A percentile compares a stretch with the other conserved stretches of the same genome.
phyloP scores from a whole-genome alignment of 1,140 invertebrate genomes.

The Chlorops oryzae region DNA sequence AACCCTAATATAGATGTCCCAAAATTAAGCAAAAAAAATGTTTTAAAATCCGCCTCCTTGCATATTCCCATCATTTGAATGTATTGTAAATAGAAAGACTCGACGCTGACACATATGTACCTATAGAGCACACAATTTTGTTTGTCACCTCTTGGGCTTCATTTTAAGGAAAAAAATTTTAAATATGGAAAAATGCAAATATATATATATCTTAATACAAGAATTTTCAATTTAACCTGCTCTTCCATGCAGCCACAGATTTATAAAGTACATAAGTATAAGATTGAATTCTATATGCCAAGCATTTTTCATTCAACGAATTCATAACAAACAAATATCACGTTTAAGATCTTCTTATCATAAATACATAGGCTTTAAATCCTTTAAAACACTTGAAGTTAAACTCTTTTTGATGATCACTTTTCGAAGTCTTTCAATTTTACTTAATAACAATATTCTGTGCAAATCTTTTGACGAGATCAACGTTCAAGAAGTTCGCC shows the following conservation, averaged over 20 bases:
- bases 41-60: too few relatives aligned
- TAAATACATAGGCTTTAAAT: slow-evolving; percentile 1
- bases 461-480: slow-evolving; percentile 41
- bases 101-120: too few relatives aligned
- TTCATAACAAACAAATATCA: slow-evolving; percentile 8
- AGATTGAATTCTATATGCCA: background rate
- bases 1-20: too few relatives aligned
- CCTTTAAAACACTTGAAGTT: background rate
- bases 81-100: too few relatives aligned
- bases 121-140: too few relatives aligned
- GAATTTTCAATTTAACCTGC: too few relatives aligned
- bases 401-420: background rate
- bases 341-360: slow-evolving; percentile 9
- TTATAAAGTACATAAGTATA: background rate
- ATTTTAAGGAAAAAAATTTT: too few relatives aligned
- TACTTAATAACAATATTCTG: slow-evolving; percentile 47
- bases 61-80: too few relatives aligned
- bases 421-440: slow-evolving; percentile 5
- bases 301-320: background rate
- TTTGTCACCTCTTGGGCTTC: too few relatives aligned
- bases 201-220: too few relatives aligned
- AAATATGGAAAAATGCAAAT: too few relatives aligned
- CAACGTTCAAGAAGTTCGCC: slow-evolving; percentile 51
- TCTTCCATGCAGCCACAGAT: background rate
- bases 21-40: too few relatives aligned